Base-by-base conservation (phyloP, 2,888 invertebrate genomes). In the Brachyopa scutellaris region DNA sequence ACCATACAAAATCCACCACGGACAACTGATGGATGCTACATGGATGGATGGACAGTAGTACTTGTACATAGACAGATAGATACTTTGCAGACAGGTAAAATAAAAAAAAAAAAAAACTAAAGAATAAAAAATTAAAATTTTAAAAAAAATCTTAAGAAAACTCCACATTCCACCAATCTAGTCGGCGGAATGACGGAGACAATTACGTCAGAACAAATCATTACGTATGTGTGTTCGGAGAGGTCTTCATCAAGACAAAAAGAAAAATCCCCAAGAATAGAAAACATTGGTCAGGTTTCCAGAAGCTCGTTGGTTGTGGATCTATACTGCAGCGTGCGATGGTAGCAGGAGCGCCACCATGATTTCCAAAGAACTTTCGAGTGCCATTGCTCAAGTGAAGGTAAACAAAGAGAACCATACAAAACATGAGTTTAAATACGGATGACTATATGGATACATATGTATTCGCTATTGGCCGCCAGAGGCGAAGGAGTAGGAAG, bases 141-240 rank as follows among this genome's bases (percentile, higher is more conserved):
- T 42, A 7, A 59, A 64, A 70, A 78, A 47, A 49, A 31, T 38
- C 64, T 59, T 29, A 17, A 51, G 36, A 49, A 26, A 69, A 45
- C 49, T 38, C 13, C 8, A 42, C 47, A 70, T 70, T 70, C 57
- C 66, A 15, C 23, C 42, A 45, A 69, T 57, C 38, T 59, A 59
- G 47, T 38, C 31, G 17, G 53, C 45, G 53, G 42, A 57, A 51
- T 36, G 26, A 15, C 31, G 42, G 53, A 53, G 59, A 66, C 73
- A 73, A 73, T 79, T 79, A 74, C 79, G 79, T 79, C 79, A 79
- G 74, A 79, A 67, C 55, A 26, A 73, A 47, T 61, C 53, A 62
- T 74, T 67, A 67, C 55, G 78, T 66, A 57, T 42, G 29, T n/a
- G n/a, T n/a, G n/a, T 64, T 57, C 26, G 31, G 19, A 36, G 23